Evolutionary conservation across 1,140 invertebrate species (phyloP), one percentile per base, ranked within the genome.

Genomic region (Trichonephila inaurata): DNA sequence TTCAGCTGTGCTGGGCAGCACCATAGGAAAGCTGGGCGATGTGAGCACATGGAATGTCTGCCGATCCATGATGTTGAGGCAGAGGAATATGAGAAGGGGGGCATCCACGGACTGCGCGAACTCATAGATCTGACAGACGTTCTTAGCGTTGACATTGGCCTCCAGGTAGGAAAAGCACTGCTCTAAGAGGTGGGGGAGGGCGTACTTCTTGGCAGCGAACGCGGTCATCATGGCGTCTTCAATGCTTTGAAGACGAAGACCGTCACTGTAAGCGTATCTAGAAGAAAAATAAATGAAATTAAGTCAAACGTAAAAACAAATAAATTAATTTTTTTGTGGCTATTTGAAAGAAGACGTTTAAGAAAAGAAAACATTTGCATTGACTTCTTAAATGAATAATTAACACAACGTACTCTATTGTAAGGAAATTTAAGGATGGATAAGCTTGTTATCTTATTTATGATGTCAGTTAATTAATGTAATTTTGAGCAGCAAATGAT

Each of bases 181-280:
- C 61, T 95, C 94, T 12, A 95, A 64, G 1, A 95, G 92, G 77
- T 95, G 95, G 10, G 95, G 95, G 21, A 95, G 72, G 28, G 95
- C 92, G 93, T 95, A 95, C 58, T 95, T 95, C 83, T 95, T 95
- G 82, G 95, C 95, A 0, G 95, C 95, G 69, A 95, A 95, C 21
- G 95, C 95, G 6, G 95, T 95, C 89, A 95, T 94, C 95, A 95
- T 95, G 28, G 95, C 95, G 81, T 95, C 95, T 85, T 95, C 95
- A 28, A 95, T 95, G 10, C 94, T 95, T 61, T 95, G 94, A n/a
- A 95, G 82, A 33, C 95, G 95, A 28, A 95, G 88, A 5, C 94
- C 94, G 88, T 95, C 95, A 64, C 91, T 95, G 93, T 94, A 94
- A 2, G 94, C 94, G 66, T 94, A 94, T 61, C 94, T 94, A 88